A percentile compares a stretch with the other conserved stretches of the same genome.
These are phyloP conservation scores for Proales similis DNA, from an alignment of 1,140 invertebrate species.

Conservation along the genomic window DNA sequence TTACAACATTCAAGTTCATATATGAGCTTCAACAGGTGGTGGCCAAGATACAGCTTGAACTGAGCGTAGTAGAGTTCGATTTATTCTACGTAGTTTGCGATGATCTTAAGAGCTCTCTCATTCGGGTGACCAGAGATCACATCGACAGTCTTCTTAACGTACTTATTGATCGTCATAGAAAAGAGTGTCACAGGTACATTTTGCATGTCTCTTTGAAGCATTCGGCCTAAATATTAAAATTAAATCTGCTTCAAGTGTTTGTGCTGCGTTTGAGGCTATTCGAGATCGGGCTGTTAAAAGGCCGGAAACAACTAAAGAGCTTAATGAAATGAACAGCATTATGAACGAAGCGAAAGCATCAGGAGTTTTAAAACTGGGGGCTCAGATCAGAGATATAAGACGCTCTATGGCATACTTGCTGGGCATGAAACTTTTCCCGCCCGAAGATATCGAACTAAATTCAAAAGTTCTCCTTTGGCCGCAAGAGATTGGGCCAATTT, in stretches of 20 bases:
- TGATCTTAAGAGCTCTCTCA: conserved; percentile 20
- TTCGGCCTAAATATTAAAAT: not conserved
- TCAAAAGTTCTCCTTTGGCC: conserved; percentile 78
- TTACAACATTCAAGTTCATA: conserved; percentile 45
- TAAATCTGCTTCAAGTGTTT: conserved; percentile 57
- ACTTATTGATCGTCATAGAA: conserved; percentile 8
- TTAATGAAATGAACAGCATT: conserved; percentile 75
- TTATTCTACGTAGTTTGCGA: conserved; percentile 25
- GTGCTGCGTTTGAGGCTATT: conserved; percentile 76
- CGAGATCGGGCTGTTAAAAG: conserved; percentile 70
- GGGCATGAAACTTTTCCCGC: conserved; percentile 60
- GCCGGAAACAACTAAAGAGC: conserved; percentile 73
- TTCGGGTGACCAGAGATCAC: conserved; percentile 19
- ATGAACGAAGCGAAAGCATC: conserved; percentile 58
- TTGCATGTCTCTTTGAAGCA: not conserved
- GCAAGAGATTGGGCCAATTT: conserved; percentile 73
- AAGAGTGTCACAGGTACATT: conserved; percentile 20
- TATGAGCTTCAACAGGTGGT: conserved; percentile 48
- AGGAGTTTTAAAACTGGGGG: conserved; percentile 60
- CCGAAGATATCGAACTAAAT: conserved; percentile 73
- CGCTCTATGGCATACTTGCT: conserved; percentile 69
- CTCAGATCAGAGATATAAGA: conserved; percentile 56
- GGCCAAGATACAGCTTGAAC: conserved; percentile 47
- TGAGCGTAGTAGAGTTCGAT: conserved; percentile 50
- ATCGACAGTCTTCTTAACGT: conserved; percentile 6